These are phyloP conservation scores for Luidia sarsii DNA, from an alignment of 53 echinoderm and acorn worm genomes.

Conservation along the genomic window DNA sequence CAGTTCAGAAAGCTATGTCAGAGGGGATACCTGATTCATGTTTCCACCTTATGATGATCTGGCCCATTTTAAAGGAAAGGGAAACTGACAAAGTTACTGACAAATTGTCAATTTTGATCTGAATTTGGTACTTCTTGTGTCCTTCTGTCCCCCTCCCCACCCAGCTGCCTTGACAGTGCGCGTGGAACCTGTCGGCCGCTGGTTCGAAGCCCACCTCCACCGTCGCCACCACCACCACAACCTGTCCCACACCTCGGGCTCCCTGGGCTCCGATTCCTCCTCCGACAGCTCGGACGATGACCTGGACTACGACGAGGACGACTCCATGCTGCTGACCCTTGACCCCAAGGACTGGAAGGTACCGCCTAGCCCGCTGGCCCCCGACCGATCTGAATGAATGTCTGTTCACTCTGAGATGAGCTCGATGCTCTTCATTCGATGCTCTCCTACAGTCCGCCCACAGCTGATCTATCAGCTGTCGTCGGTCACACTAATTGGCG, in stretches of 20 bases:
- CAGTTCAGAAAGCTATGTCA: too few relatives aligned
- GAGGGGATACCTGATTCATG: too few relatives aligned
- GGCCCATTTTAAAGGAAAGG: too few relatives aligned
- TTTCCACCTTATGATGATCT: too few relatives aligned
- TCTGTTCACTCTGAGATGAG: too few relatives aligned
- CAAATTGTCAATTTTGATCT: not conserved
- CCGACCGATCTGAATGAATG: too few relatives aligned
- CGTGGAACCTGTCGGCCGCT: slow-evolving; percentile 92
- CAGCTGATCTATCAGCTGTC: too few relatives aligned
- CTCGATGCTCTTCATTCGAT: too few relatives aligned
- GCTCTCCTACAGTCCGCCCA: too few relatives aligned
- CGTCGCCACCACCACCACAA: slow-evolving; percentile 88
- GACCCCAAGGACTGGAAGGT: slow-evolving; percentile 99
- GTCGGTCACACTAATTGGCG: too few relatives aligned
- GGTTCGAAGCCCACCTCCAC: slow-evolving; percentile 89
- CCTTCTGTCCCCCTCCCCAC: not conserved
- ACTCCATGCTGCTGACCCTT: slow-evolving; percentile 75
- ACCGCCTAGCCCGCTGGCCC: too few relatives aligned
- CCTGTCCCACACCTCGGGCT: slow-evolving; percentile 80
- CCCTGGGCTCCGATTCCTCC: slow-evolving; percentile 68
- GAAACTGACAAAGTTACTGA: too few relatives aligned
- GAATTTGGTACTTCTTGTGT: not conserved
- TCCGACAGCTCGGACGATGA: slow-evolving; percentile 84
- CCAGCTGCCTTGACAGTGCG: not conserved
- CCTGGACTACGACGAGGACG: slow-evolving; percentile 87